A percentile compares a stretch with the other conserved stretches of the same genome.
phyloP scores from a whole-genome alignment of 1,140 invertebrate genomes.

The Drosophila kikkawai region DNA sequence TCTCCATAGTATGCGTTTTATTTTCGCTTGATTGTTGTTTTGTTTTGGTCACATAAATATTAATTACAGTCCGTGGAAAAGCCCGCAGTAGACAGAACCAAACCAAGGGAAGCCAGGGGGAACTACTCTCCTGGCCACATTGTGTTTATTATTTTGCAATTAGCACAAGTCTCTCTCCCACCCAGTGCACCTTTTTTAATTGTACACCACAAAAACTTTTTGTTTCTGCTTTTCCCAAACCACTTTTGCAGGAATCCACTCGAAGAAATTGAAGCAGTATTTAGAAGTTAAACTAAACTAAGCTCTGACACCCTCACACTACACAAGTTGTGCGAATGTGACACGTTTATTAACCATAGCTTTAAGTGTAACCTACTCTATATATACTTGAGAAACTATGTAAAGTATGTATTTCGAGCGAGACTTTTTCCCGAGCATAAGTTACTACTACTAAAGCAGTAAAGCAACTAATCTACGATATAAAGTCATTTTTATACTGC shows the following conservation, averaged over 20 bases:
- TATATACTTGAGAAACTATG: constrained; percentile 23
- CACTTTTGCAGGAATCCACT: constrained; percentile 84
- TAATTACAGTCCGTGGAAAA: constrained; percentile 69
- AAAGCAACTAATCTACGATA: constrained; percentile 41
- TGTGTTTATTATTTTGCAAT: constrained; percentile 55
- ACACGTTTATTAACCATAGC: constrained; percentile 64
- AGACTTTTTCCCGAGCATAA: constrained; percentile 67
- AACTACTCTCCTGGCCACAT: constrained; percentile 29
- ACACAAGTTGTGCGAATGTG: constrained; percentile 62
- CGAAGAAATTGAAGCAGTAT: constrained; percentile 85
- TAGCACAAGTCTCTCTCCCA: constrained; percentile 10
- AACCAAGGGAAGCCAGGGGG: constrained; percentile 30
- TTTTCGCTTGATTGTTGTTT: constrained; percentile 45
- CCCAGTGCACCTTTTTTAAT: constrained; percentile 63
- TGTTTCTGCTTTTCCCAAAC: constrained; percentile 70
- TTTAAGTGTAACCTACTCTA: constrained; percentile 41
- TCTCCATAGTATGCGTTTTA: constrained; percentile 34
- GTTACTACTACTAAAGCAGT: constrained; percentile 47
- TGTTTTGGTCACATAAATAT: constrained; percentile 75
- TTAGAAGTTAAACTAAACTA: constrained; percentile 83
- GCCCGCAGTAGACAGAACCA: constrained; percentile 20
- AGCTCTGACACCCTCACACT: constrained; percentile 44
- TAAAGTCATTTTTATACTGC: constrained; percentile 50
- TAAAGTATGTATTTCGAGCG: constrained; percentile 49
- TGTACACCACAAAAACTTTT: constrained; percentile 63